Evolutionary conservation across 2,888 invertebrate genomes (phyloP), one percentile per base, ranked within the genome.

Genomic region (Electrophaes corylata): DNA sequence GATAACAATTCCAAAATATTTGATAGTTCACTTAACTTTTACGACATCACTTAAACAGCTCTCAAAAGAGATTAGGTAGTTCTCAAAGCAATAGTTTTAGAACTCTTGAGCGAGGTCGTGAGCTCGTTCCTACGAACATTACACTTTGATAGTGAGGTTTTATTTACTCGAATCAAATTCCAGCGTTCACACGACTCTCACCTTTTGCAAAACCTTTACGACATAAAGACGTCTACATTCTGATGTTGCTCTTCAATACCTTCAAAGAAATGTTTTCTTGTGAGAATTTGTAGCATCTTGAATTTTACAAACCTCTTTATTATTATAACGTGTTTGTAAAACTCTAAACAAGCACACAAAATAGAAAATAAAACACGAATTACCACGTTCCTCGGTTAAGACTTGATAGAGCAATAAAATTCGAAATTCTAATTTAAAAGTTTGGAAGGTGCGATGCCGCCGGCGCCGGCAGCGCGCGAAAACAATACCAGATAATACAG

Each of bases 401-500:
- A 35, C 45, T 40, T 35, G 45, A 60, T 57, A 52, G 44, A 55
- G 48, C 54, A 60, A 64, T 59, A 59, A 54, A 47, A 61, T 61
- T 60, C 31, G 51, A 57, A 58, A 58, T 60, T 63, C 61, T 60
- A 65, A 65, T 66, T 60, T 61, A 57, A 60, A 66, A 64, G 56
- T 64, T 66, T 26, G 56, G 55, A 58, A 67, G 56, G 65, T 60
- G 56, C 55, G 58, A 58, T 39, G 51, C 55, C 55, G 46, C 35
- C 46, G 10, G 20, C 20, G n/a, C n/a, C n/a, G 44, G 12, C 16
- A 43, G 46, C 41, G 45, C 40, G 47, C 54, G 59, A 45, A 65
- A 57, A 65, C 67, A 67, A 67, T 65, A 65, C 60, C 61, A 20
- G 58, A 62, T 62, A 58, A 64, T 57, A 67, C 65, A 56, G 40